phyloP scores from a whole-genome alignment of 2,797 vertebrate species.

The Momotus momota region DNA sequence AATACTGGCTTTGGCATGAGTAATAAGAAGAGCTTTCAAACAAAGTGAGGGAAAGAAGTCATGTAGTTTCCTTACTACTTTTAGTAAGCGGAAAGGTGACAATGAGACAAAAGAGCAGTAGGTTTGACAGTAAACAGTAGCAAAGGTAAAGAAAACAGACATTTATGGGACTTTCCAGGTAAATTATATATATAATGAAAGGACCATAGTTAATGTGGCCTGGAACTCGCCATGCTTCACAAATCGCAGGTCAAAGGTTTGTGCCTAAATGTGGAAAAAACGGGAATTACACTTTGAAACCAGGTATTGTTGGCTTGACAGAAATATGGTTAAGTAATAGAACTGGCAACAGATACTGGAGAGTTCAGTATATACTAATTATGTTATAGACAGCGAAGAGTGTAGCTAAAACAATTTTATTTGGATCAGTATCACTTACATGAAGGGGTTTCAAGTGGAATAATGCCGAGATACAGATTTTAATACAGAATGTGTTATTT shows the following conservation, averaged over 20 bases:
- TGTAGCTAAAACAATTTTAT: background rate
- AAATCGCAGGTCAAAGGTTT: background rate
- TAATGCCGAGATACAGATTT: background rate
- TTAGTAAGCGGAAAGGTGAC: background rate
- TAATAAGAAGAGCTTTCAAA: background rate
- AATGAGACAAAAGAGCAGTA: background rate
- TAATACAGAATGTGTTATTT: background rate
- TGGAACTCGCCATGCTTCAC: background rate
- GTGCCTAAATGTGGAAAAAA: background rate
- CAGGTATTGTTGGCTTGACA: background rate
- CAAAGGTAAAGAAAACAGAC: background rate
- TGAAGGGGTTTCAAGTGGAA: background rate
- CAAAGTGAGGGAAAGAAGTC: background rate
- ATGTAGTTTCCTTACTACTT: background rate
- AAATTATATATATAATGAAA: background rate
- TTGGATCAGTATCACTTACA: background rate
- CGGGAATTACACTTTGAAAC: background rate
- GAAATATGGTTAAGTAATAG: background rate
- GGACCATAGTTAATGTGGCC: accelerated
- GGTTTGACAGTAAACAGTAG: background rate
- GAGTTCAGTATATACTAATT: background rate
- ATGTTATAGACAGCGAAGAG: background rate
- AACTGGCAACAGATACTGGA: background rate
- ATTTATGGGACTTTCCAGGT: background rate
- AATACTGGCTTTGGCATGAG: background rate